Conservation (phyloP, 2,888 invertebrate species). For the Xestia sexstrigata region DNA sequence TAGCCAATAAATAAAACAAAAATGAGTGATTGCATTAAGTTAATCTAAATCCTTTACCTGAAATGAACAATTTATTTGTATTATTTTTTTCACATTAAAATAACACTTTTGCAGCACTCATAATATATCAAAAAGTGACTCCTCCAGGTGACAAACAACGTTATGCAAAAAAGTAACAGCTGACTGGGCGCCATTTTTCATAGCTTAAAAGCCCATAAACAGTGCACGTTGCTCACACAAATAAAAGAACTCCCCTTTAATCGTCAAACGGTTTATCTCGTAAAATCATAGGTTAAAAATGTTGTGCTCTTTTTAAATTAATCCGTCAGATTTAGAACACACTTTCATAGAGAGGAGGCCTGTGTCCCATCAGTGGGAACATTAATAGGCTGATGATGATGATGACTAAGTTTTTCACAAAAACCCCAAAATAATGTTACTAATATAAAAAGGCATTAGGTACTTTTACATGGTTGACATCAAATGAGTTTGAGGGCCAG, state of each 20-base stretch:
- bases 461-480: neutral
- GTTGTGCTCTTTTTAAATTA: slow-evolving; percentile 10
- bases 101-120: slow-evolving; percentile 29
- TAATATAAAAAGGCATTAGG: neutral
- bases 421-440: neutral
- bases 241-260: slow-evolving; percentile 42
- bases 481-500: neutral
- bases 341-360: too few relatives aligned
- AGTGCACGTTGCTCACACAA: slow-evolving; percentile 22
- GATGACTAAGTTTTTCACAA: neutral
- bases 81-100: slow-evolving; percentile 7
- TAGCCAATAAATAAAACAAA: too few relatives aligned
- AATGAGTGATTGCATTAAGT: too few relatives aligned
- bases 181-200: slow-evolving; percentile 56
- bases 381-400: too few relatives aligned
- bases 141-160: slow-evolving; percentile 47
- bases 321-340: neutral
- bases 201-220: slow-evolving; percentile 57
- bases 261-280: slow-evolving; percentile 21
- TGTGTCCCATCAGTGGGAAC: too few relatives aligned
- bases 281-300: slow-evolving; percentile 21
- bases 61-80: neutral
- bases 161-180: slow-evolving; percentile 51
- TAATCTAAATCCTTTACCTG: too few relatives aligned
- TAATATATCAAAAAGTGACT: slow-evolving; percentile 41